Base-by-base conservation (phyloP, 1,140 invertebrate genomes). In the Eubasilissa regina region DNA sequence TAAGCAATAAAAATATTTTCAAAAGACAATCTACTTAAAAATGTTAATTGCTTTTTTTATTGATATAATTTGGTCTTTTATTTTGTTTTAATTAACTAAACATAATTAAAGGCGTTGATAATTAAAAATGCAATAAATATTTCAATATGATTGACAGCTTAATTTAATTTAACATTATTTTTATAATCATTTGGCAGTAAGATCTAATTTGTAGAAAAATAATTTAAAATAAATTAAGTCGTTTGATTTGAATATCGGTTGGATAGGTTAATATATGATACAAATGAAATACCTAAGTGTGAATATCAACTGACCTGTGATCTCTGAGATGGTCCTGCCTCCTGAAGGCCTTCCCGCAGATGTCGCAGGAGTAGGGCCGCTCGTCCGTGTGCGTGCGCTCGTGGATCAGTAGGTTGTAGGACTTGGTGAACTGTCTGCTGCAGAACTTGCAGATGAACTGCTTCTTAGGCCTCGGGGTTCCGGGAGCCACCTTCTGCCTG, bases 361-460 rank as follows among this genome's bases (percentile, higher is more conserved):
- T 96, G 87, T 99, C 98, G 90, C 98, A 99, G 11, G 97, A 96
- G 85, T 98, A 99, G 1, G 98, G 98, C 74, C 98, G 89, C 87
- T 99, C 98, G 87, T 99, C 97, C 3, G 98, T 99, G 86, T 99
- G 98, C 1, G 97, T 99, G 83, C 97, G 91, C 87, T 99, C 97
- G 89, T 99, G 98, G 83, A 99, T 99, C 62, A 99, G 90, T 66
- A 99, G 91, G 87, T 99, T 99, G 89, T 99, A 99, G 15, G 97
- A 96, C 89, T 99, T 99, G 75, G 98, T 98, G 87, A 99, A 99
- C 85, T 98, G 95, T 51, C 98, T 92, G 85, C 96, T 95, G 89
- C 98, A 99, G 87, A 96, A 99, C 85, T 97, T 96, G 91, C 98
- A 99, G 81, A 99, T 98, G 88, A 98, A 99, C 86, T 99, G 96